These are phyloP conservation scores for Hemicrepidius hirtus DNA, from an alignment of 2,888 invertebrate species.

Conservation along the genomic window DNA sequence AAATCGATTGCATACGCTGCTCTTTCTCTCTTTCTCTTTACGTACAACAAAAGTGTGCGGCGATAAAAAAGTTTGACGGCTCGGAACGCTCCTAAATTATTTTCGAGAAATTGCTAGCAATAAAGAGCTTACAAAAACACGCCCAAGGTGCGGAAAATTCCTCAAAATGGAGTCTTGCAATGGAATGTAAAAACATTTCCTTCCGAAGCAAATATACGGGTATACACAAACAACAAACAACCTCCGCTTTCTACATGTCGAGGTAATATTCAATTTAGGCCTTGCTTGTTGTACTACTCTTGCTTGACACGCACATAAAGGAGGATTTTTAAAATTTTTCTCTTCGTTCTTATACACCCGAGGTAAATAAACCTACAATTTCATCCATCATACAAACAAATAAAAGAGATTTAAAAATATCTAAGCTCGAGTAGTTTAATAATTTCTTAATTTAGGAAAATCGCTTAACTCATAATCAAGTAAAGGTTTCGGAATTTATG, in stretches of 20 bases:
- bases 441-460: too few relatives aligned
- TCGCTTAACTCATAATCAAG: too few relatives aligned
- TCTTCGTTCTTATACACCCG: too few relatives aligned
- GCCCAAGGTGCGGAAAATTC: slow-evolving; percentile 30
- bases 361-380: too few relatives aligned
- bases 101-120: slow-evolving; percentile 61
- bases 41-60: slow-evolving; percentile 58
- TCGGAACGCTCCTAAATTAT: slow-evolving; percentile 61
- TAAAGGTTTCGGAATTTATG: too few relatives aligned
- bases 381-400: too few relatives aligned
- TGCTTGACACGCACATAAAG: slow-evolving; percentile 16
- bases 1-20: slow-evolving; percentile 59
- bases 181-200: slow-evolving; percentile 21
- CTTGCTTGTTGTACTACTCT: slow-evolving; percentile 5
- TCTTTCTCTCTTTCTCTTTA: slow-evolving; percentile 31
- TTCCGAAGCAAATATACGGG: slow-evolving; percentile 2
- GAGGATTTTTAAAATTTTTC: too few relatives aligned
- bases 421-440: too few relatives aligned
- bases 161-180: slow-evolving; percentile 23
- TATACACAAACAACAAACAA: neutral
- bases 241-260: neutral
- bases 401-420: too few relatives aligned
- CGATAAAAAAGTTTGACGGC: slow-evolving; percentile 58
- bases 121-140: slow-evolving; percentile 38
- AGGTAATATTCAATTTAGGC: slow-evolving; percentile 24